These are phyloP conservation scores for Callipepla squamata DNA, from an alignment of 2,113 vertebrate species.

Conservation along the genomic window DNA sequence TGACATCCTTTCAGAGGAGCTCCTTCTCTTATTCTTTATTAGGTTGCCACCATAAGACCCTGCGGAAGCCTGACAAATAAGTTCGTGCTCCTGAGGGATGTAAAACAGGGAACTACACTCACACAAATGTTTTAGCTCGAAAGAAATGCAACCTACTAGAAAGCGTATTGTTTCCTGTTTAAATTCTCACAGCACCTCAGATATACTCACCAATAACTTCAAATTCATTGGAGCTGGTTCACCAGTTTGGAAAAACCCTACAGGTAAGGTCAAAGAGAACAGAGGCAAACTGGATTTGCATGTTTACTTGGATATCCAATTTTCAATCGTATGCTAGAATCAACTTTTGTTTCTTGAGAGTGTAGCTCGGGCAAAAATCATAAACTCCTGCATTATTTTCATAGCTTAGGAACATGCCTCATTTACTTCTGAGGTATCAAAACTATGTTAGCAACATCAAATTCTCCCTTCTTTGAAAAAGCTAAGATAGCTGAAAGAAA, in stretches of 20 bases:
- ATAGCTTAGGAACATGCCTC: neutral
- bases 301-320: neutral
- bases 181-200: neutral
- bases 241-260: neutral
- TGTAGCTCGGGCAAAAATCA: neutral
- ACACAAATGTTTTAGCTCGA: neutral
- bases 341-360: neutral
- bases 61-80: neutral
- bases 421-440: neutral
- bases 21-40: neutral
- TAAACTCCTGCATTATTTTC: neutral
- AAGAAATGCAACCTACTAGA: neutral
- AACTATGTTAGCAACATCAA: neutral
- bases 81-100: neutral
- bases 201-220: neutral
- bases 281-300: neutral
- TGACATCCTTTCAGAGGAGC: neutral
- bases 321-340: neutral
- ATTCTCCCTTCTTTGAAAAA: neutral
- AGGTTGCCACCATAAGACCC: neutral
- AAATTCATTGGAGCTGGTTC: neutral
- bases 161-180: neutral
- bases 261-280: neutral
- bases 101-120: neutral
- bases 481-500: neutral